Conservation (phyloP, 2,888 invertebrate genomes). For the Torymus tubicola region DNA sequence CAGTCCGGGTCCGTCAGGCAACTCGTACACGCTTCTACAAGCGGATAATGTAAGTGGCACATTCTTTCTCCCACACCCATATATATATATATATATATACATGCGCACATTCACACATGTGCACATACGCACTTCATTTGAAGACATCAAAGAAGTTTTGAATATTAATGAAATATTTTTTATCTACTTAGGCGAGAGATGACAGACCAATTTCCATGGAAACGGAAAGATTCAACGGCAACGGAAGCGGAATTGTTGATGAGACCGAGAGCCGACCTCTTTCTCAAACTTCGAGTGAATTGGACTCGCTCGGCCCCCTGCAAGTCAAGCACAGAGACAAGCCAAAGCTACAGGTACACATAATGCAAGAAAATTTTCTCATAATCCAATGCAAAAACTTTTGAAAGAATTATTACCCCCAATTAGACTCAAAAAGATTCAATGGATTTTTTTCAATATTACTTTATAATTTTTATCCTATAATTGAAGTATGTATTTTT, state of each 20-base stretch:
- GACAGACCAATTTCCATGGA: slow-evolving; percentile 76
- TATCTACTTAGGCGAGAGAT: slow-evolving; percentile 69
- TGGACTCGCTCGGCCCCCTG: slow-evolving; percentile 74
- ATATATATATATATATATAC: too few species aligned
- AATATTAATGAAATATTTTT: neutral
- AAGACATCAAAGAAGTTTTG: neutral
- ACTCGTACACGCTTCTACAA: slow-evolving; percentile 71
- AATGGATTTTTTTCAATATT: slow-evolving; percentile 14
- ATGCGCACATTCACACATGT: too few species aligned
- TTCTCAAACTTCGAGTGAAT: slow-evolving; percentile 84
- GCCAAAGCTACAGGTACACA: slow-evolving; percentile 72
- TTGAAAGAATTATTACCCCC: too few species aligned
- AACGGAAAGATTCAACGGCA: slow-evolving; percentile 77
- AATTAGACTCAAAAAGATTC: slow-evolving; percentile 17
- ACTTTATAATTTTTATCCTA: too few species aligned
- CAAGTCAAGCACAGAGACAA: slow-evolving; percentile 74
- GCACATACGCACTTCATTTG: too few species aligned
- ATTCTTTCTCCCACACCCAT: too few species aligned
- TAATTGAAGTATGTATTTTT: too few species aligned
- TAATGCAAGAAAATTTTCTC: slow-evolving; percentile 5
- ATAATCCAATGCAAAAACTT: too few species aligned
- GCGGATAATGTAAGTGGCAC: slow-evolving; percentile 69
- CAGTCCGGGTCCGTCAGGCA: slow-evolving; percentile 72
- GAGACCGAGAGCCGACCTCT: slow-evolving; percentile 79
- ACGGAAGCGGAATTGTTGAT: slow-evolving; percentile 75